These are phyloP conservation scores for Labia minor DNA, from an alignment of 2,888 invertebrate genomes.

Conservation along the genomic window DNA sequence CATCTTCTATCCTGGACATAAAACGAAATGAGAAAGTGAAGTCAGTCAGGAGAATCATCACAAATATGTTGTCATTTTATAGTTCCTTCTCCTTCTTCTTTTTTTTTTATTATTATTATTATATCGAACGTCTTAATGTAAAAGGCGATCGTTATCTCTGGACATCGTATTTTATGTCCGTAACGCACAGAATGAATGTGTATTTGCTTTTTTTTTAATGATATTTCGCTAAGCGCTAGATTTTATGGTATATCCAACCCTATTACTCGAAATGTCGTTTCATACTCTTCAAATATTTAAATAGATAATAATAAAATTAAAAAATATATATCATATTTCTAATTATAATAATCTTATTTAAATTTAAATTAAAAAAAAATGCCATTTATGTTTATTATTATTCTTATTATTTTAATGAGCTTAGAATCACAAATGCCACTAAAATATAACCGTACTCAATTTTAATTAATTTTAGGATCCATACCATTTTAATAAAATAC, in stretches of 20 bases:
- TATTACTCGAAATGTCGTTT: not conserved
- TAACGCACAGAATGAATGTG: not conserved
- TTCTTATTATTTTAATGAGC: not conserved
- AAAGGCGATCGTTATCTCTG: not conserved
- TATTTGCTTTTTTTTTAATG: not conserved
- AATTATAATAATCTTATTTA: no score
- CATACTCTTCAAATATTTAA: not conserved
- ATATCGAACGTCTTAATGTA: not conserved
- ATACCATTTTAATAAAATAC: no score
- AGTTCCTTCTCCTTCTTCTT: no score
- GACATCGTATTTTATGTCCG: not conserved
- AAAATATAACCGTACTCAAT: no score
- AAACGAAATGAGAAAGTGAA: no score
- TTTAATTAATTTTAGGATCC: no score
- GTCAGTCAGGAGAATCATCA: no score
- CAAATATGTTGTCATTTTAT: not conserved
- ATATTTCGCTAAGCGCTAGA: not conserved
- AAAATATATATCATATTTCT: no score
- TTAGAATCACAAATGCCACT: no score
- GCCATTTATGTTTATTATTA: not conserved
- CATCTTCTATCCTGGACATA: no score
- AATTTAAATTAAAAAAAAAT: no score
- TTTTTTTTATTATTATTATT: not conserved
- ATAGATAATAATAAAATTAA: not conserved
- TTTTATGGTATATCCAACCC: not conserved